Evolutionary conservation across 2,888 invertebrate species (phyloP), one percentile per base, ranked within the genome.

Genomic region (Scotopteryx bipunctaria): DNA sequence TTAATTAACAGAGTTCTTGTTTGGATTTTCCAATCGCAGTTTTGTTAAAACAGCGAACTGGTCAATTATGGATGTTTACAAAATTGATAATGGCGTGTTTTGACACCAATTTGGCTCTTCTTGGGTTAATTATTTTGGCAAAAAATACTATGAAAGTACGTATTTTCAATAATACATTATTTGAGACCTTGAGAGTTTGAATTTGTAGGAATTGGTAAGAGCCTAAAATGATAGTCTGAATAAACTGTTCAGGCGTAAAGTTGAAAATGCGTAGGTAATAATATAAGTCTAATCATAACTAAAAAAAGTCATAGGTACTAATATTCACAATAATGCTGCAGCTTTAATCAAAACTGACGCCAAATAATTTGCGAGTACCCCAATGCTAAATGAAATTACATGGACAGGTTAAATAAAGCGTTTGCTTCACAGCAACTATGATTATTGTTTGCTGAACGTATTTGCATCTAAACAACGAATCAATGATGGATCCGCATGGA

Each of bases 1-100:
- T 59, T 59, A 63, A 63, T 63, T 63, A 63, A 57, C 57, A 55
- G 57, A 49, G 54, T 62, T 51, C 55, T 57, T 58, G 60, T 62
- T 62, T 58, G 49, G 48, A 33, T 45, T 55, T 57, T 57, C 32
- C 47, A 44, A 56, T 60, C 56, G 56, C 48, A 54, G 51, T 56
- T 57, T 55, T 55, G 53, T 59, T 55, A 53, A 38, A 59, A 51
- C 43, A 55, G 35, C 31, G 19, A 53, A 55, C 37, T 57, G 55
- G 55, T 49, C 55, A 51, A 57, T 55, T 59, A 46, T 57, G 14
- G 17, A 36, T 44, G 32, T 55, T 50, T 46, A 41, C 36, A 5
- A 13, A 25, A 45, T 29, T 38, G 35, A 37, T 50, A 11, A 43
- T 55, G 3, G 25, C 32, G 1, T 32, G 25, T 53, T 41, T 47